These are phyloP conservation scores for Drosophila mojavensis DNA, from an alignment of 1,140 invertebrate genomes.

Conservation along the genomic window DNA sequence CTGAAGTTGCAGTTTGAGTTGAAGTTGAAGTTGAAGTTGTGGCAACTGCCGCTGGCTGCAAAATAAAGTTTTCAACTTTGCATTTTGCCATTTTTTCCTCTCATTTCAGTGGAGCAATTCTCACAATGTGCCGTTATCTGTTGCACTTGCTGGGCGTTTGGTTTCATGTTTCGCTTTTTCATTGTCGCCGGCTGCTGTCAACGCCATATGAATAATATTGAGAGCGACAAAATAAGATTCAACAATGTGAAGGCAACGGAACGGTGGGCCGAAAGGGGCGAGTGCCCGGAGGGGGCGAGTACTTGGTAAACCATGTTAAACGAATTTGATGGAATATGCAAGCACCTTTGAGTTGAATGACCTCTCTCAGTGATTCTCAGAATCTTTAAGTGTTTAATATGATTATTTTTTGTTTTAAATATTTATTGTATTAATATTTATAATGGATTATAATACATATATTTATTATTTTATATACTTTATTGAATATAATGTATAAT, in stretches of 20 bases:
- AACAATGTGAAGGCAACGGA: slow-evolving; percentile 13
- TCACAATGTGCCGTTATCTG: slow-evolving; percentile 72
- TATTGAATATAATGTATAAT: too few species aligned
- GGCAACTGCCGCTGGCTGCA: slow-evolving; percentile 30
- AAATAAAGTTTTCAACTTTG: slow-evolving; percentile 48
- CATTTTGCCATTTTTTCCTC: slow-evolving; percentile 15
- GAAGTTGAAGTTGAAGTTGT: neutral
- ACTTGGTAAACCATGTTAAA: neutral
- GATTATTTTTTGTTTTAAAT: too few species aligned
- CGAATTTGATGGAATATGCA: slow-evolving; percentile 29
- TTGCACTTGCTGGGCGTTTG: slow-evolving; percentile 52
- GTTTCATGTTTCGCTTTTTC: slow-evolving; percentile 74
- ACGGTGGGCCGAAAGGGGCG: too few species aligned
- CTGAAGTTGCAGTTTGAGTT: slow-evolving; percentile 2
- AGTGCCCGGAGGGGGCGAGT: too few species aligned
- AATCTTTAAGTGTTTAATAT: neutral
- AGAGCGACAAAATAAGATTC: slow-evolving; percentile 58
- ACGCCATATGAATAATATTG: slow-evolving; percentile 76
- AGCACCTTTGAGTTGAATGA: slow-evolving; percentile 23
- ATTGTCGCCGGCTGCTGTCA: slow-evolving; percentile 61
- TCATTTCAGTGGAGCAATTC: slow-evolving; percentile 28
- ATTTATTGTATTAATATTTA: too few species aligned
- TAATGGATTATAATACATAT: too few species aligned
- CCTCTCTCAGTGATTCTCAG: slow-evolving; percentile 13
- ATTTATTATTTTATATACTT: too few species aligned